phyloP scores from a whole-genome alignment of 2,888 invertebrate genomes.

The Aphodius sticticus region DNA sequence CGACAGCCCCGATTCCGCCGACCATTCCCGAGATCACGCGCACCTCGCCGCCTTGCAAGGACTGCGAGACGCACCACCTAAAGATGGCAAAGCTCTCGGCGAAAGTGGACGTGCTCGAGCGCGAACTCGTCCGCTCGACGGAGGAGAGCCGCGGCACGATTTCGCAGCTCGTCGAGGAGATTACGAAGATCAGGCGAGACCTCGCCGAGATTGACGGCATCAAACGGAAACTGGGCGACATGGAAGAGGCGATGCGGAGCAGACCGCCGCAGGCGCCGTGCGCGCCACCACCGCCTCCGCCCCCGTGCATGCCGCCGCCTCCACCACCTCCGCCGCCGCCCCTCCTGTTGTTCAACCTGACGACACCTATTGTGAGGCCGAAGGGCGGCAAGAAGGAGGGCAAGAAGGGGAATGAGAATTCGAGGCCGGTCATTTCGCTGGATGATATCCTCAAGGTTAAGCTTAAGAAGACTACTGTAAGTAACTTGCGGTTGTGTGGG shows the following conservation, averaged over 20 bases:
- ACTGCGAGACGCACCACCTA: conserved; percentile 39
- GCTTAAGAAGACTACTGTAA: conserved; percentile 54
- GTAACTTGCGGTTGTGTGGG: conserved; percentile 33
- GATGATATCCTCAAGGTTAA: conserved; percentile 58
- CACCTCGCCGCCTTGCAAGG: conserved; percentile 39
- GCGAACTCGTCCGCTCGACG: conserved; percentile 32
- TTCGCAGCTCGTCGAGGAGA: conserved; percentile 27
- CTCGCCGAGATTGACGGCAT: conserved; percentile 42
- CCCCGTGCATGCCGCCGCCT: conserved; percentile 48
- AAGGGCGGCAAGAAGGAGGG: conserved; percentile 42
- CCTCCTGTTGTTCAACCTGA: conserved; percentile 30
- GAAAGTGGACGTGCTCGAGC: conserved; percentile 41
- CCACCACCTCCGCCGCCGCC: conserved; percentile 48
- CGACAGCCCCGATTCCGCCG: too few relatives aligned
- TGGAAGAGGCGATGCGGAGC: conserved; percentile 37
- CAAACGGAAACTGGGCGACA: conserved; percentile 42
- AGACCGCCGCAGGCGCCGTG: background rate
- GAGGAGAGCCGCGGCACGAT: conserved; percentile 25
- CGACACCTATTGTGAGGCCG: conserved; percentile 21
- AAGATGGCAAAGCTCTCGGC: conserved; percentile 39
- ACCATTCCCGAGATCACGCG: background rate
- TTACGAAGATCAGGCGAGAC: conserved; percentile 32
- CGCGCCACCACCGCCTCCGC: conserved; percentile 39
- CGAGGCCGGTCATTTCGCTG: conserved; percentile 55
- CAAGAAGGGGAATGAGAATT: conserved; percentile 40